These are phyloP conservation scores for Elymnias hypermnestra DNA, from an alignment of 1,140 invertebrate genomes.

Conservation along the genomic window DNA sequence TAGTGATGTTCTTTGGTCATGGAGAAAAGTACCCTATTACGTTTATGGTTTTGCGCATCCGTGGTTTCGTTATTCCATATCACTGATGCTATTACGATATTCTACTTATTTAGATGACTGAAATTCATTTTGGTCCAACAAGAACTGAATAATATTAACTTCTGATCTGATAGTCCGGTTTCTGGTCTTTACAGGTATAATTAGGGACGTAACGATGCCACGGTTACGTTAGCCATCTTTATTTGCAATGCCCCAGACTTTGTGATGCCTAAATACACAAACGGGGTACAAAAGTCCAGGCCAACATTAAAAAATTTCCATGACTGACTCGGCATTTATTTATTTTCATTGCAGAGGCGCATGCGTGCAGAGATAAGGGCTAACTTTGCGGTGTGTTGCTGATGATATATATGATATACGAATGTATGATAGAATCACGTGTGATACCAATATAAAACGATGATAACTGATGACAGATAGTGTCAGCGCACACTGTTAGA, in stretches of 20 bases:
- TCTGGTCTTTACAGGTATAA: too few relatives aligned
- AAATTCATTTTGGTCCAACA: too few relatives aligned
- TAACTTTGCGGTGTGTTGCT: conserved; percentile 69
- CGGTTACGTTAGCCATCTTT: too few relatives aligned
- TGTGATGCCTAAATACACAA: too few relatives aligned
- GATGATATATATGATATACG: conserved; percentile 30
- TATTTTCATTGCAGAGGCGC: conserved; percentile 73
- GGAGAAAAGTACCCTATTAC: conserved; percentile 18
- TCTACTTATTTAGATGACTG: too few relatives aligned
- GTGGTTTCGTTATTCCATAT: background rate
- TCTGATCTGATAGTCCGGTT: too few relatives aligned
- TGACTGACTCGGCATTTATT: conserved; percentile 73
- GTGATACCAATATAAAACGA: conserved; percentile 7
- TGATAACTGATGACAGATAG: conserved; percentile 13
- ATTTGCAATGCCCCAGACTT: too few relatives aligned
- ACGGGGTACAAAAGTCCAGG: conserved; percentile 31
- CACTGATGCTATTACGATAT: too few relatives aligned
- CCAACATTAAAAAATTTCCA: conserved; percentile 56
- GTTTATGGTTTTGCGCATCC: background rate
- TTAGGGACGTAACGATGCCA: too few relatives aligned
- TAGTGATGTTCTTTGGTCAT: conserved; percentile 47
- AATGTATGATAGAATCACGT: conserved; percentile 25
- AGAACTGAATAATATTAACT: too few relatives aligned
- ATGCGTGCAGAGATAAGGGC: conserved; percentile 70
- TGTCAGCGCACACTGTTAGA: conserved; percentile 71